Percentiles rank a stretch among this genome's conserved stretches.
phyloP scores from a whole-genome alignment of 2,113 vertebrate genomes.

The Bos taurus region DNA sequence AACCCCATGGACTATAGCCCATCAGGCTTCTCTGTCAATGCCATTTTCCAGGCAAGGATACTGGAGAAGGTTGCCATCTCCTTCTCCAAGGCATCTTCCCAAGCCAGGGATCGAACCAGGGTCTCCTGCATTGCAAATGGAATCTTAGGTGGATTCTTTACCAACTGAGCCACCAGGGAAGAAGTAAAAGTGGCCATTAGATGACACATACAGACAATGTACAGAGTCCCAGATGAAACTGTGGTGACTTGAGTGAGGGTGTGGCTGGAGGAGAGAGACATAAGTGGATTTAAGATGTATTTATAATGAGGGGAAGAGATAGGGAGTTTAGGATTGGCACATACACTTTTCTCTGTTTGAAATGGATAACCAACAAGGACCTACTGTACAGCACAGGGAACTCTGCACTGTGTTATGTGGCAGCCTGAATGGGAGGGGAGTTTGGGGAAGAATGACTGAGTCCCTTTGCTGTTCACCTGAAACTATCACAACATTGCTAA shows the following conservation, averaged over 20 bases:
- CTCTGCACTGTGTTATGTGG: neutral
- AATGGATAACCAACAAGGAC: neutral
- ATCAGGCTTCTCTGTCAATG: neutral
- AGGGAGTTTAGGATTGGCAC: neutral
- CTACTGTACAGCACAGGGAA: neutral
- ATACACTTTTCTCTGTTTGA: neutral
- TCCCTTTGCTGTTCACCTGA: neutral
- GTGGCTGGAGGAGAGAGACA: neutral
- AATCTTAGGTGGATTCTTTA: neutral
- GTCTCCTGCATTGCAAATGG: neutral
- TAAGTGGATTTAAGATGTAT: neutral
- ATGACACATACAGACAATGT: neutral
- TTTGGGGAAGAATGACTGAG: neutral
- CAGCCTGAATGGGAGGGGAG: neutral
- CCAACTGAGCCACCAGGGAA: neutral
- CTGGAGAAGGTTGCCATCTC: neutral
- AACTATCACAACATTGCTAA: neutral
- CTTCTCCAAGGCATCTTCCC: neutral
- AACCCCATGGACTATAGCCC: neutral
- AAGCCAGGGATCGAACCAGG: accelerated
- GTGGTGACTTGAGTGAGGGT: neutral
- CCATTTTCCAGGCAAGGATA: neutral
- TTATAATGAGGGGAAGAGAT: neutral
- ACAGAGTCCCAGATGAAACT: neutral
- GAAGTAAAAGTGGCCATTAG: neutral